These are phyloP conservation scores for Meriones unguiculatus DNA, from an alignment of 2,113 vertebrate species.

Conservation along the genomic window DNA sequence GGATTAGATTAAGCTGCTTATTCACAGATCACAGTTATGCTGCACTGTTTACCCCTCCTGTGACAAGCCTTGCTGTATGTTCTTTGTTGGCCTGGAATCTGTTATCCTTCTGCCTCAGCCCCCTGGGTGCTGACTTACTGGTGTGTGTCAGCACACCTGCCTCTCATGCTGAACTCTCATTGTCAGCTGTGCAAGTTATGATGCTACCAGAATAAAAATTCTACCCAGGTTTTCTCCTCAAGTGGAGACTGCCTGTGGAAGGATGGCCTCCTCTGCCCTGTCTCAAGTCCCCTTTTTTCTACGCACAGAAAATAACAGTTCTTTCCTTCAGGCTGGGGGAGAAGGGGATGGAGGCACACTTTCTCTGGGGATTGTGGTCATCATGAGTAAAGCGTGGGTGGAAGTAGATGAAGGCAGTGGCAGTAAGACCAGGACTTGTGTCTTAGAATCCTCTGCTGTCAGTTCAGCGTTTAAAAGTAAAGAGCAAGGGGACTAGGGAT, in stretches of 20 bases:
- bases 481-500: not conserved
- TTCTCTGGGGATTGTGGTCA: not conserved
- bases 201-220: not conserved
- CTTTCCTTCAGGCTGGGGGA: not conserved
- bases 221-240: not conserved
- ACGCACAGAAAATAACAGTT: not conserved
- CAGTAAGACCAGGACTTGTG: not conserved
- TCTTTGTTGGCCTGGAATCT: not conserved
- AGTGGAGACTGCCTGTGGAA: not conserved
- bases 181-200: not conserved
- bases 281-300: not conserved
- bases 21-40: not conserved
- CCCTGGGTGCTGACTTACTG: not conserved
- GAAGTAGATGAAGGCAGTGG: not conserved
- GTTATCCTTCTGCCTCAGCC: not conserved
- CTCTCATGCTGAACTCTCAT: not conserved
- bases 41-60: not conserved
- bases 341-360: too few species aligned
- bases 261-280: not conserved
- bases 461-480: not conserved
- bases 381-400: not conserved
- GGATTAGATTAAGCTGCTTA: conserved; percentile 29
- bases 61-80: not conserved
- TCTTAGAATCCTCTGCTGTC: not conserved
- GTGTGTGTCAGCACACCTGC: not conserved